Conservation (phyloP, 2,113 vertebrate species). For the Silurus glanis region DNA sequence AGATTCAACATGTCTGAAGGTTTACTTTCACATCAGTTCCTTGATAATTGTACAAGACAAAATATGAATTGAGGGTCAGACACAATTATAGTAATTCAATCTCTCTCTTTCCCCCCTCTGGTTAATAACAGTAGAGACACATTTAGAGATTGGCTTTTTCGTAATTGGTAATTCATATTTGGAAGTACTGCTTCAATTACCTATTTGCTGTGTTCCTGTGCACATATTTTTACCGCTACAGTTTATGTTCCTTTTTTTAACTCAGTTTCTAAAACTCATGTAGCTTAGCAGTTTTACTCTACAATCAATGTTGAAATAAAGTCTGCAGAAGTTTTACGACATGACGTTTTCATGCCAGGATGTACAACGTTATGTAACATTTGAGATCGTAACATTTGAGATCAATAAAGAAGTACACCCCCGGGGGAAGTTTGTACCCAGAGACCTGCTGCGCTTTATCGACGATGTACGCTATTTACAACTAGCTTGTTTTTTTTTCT, state of each 20-base stretch:
- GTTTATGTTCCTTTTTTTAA: neutral
- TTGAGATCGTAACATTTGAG: slow-evolving; percentile 23
- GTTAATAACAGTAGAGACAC: neutral
- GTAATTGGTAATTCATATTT: no score
- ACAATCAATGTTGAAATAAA: neutral
- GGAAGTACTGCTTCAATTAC: neutral
- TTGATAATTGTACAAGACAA: neutral
- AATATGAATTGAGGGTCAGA: neutral
- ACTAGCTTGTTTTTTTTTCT: slow-evolving; percentile 25
- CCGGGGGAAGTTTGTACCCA: neutral
- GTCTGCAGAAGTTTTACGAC: slow-evolving; percentile 14
- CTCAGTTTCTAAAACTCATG: neutral
- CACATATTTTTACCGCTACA: neutral
- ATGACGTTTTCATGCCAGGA: neutral
- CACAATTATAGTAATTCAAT: neutral
- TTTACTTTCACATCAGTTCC: slow-evolving; percentile 1
- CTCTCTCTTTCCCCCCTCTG: neutral
- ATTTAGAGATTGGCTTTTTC: neutral
- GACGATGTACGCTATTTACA: neutral
- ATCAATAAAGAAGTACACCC: slow-evolving; percentile 16
- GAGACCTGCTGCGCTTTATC: slow-evolving; percentile 4
- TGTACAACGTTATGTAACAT: neutral
- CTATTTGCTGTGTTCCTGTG: neutral
- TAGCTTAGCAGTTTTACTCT: slow-evolving; percentile 9
- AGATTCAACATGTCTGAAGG: neutral